Base-by-base conservation (phyloP, 2,797 vertebrate species). In the Psittacula echo region DNA sequence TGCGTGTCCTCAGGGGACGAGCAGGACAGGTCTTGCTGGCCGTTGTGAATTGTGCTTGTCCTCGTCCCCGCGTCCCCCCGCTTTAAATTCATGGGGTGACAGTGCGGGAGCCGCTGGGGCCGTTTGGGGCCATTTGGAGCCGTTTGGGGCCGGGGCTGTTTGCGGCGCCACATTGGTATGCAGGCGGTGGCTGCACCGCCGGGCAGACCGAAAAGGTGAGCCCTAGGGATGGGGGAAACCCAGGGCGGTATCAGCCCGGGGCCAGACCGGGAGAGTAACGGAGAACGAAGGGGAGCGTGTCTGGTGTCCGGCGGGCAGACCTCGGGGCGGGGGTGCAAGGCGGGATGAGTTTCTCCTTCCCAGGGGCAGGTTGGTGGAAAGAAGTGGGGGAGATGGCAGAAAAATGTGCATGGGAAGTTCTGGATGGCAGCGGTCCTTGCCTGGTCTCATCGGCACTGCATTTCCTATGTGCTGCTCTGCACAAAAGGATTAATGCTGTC, bases 91-190 rank as follows among this genome's bases (percentile, higher is more conserved):
- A 8, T 13, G 76, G 41, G 68, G 87, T n/a, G 89, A 9, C 79
- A 34, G 21, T 0, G 79, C 75, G 48, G 88, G 44, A 78, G 71
- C 75, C 41, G 39, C 54, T n/a, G 20, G 65, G 82, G 37, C 20
- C 32, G 29, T 56, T n/a, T 22, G 71, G 65, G n/a, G 47, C n/a
- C 54, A 9, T 56, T n/a, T 20, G 71, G 65, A 30, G 47, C n/a
- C 54, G 9, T 58, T 58, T 34, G n/a, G 56, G 23, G 56, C 56
- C 56, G 56, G 56, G 32, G 56, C 56, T 60, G n/a, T 60, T 94
- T 96, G 96, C 97, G 88, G 96, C 89, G 85, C 79, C 93, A 71
- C 90, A 97, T 97, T 97, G 97, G 96, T 97, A 97, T 97, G 96
- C 97, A 96, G 95, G 89, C 91, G 90, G 94, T 94, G 94, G 85